Evolutionary conservation across 2,888 invertebrate genomes (phyloP), one percentile per base, ranked within the genome.

Genomic region (Hypolimnas misippus): DNA sequence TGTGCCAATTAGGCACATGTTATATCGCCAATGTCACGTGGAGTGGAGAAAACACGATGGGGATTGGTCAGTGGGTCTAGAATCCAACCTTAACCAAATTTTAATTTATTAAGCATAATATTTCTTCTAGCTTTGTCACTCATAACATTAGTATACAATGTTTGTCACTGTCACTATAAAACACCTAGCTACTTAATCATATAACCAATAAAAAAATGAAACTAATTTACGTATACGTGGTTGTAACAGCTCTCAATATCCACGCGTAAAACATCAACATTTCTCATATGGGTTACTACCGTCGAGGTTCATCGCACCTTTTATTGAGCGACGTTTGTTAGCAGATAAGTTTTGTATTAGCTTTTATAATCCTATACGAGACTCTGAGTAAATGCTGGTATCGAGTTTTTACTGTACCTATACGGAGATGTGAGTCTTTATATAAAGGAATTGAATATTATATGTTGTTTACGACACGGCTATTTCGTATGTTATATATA

Each of bases 241-340:
- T 64, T 75, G 76, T 70, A 79, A 38, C 84, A 73, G 14, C 89
- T 87, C 84, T 67, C 63, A 58, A 69, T 14, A 66, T 17, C 54
- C 79, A 55, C 55, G 40, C 57, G 70, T 74, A 75, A 76, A 74
- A 76, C 80, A 79, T 83, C 80, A 78, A 84, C 85, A 83, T 88
- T 85, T 87, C 86, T 88, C 89, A 88, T 87, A 86, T 78, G 83
- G 83, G 87, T 86, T 87, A 88, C 89, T 90, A 87, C 90, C 82
- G 89, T 77, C 77, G 72, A 76, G 80, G 90, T 89, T 89, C 91
- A 87, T 86, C 83, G 89, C 72, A 86, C 88, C 82, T 84, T 90
- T 90, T 91, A 91, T 89, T 89, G 89, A 84, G 78, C 81, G 79
- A 81, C 89, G 88, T 90, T 89, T 89, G 89, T 91, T 88, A 87